Evolutionary conservation across 1,140 invertebrate genomes (phyloP), one percentile per base, ranked within the genome.

Genomic region (Halotydeus destructor): DNA sequence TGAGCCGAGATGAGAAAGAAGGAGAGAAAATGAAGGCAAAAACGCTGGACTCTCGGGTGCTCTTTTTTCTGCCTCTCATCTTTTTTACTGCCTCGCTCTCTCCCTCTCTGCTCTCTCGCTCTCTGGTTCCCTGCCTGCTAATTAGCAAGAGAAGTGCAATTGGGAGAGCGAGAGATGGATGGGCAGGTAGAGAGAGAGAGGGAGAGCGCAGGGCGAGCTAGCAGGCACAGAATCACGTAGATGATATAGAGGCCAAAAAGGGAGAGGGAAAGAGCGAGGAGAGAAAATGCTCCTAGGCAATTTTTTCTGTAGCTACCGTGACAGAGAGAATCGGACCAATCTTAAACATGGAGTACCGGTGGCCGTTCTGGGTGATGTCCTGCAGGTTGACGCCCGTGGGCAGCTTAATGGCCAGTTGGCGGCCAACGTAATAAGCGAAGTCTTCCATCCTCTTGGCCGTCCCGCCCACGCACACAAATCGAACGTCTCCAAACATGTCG

Each of bases 401-500:
- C 48, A 89, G 62, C 59, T 82, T 80, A 58, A 85, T 76, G 3
- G 78, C 78, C 47, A 89, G 78, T 65, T 89, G 78, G 48, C 78
- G 67, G 44, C 86, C 79, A 47, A 94, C 84, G 54, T 71, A 79
- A 56, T 82, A 69, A 21, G 88, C 86, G 60, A 94, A 96, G 51
- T 77, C 70, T 59, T 86, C 74, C 82, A 96, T 88, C 24, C 91
- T 69, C 54, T 80, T 84, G 3, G 84, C 80, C 12, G 86, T 93
- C 8, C 91, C 93, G 35, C 91, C 89, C 76, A 94, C 88, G 61
- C 88, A 96, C 8, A 96, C 84, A 62, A 94, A 96, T 73, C 89
- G 91, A 28, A 93, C 74, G 63, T 96, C 88, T 16, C 81, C 77
- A 60, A 94, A 94, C 81, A 91, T 88, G 59, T 82, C 78, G n/a